Percentiles rank a stretch among this genome's conserved stretches.
These are phyloP conservation scores for Herpetotheres cachinnans DNA, from an alignment of 2,113 vertebrate species.

Conservation along the genomic window DNA sequence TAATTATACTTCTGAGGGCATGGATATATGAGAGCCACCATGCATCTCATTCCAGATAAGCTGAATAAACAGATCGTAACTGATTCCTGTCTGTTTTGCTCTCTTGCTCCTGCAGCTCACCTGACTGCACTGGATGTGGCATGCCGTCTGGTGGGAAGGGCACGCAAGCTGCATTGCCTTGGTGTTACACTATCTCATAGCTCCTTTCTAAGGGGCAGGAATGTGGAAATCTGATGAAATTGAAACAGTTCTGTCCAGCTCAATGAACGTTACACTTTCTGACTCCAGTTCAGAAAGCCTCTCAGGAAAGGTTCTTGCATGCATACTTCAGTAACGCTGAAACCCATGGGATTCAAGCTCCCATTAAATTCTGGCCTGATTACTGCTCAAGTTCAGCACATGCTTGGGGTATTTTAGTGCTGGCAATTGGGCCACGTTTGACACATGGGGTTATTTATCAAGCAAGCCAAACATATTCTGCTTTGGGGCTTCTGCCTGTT, in stretches of 20 bases:
- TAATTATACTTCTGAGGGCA: neutral
- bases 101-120: neutral
- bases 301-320: neutral
- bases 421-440: neutral
- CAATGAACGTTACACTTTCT: neutral
- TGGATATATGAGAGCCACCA: neutral
- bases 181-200: neutral
- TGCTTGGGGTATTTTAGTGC: neutral
- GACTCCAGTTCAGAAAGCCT: neutral
- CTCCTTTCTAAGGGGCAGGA: neutral
- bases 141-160: neutral
- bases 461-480: neutral
- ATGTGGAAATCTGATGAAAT: neutral
- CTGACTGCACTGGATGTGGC: neutral
- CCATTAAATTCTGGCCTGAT: no score
- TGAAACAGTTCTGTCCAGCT: neutral
- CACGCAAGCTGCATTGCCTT: neutral
- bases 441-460: neutral
- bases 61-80: neutral
- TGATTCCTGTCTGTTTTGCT: neutral
- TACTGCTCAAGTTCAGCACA: neutral
- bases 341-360: neutral
- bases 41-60: neutral
- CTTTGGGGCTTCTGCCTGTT: neutral
- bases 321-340: neutral